Percentiles rank a stretch among this genome's conserved stretches.
Evolutionary conservation across 2,888 invertebrate genomes (phyloP).

Genomic region (Drosophila subquinaria): DNA sequence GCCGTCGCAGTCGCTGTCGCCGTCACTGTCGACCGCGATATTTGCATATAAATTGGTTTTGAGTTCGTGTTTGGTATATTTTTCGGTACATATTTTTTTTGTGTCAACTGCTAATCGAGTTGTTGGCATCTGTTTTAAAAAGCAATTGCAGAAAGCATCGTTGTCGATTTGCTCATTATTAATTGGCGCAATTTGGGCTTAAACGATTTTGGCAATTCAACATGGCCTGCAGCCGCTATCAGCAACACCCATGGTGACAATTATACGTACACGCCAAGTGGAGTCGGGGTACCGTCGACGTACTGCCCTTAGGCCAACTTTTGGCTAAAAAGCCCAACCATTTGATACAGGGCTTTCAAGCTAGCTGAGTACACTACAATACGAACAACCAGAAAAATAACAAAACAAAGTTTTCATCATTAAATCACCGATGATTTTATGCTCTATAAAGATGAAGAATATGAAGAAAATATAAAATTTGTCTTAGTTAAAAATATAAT

Average conservation of each 20-base stretch:
- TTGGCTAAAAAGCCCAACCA: slow-evolving; percentile 56
- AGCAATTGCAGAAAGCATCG: slow-evolving; percentile 52
- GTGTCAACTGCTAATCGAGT: slow-evolving; percentile 67
- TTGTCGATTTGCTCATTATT: slow-evolving; percentile 59
- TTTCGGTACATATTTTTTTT: slow-evolving; percentile 31
- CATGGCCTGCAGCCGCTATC: slow-evolving; percentile 45
- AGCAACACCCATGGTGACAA: slow-evolving; percentile 83
- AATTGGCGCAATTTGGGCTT: slow-evolving; percentile 75
- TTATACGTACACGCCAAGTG: slow-evolving; percentile 65
- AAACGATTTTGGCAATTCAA: slow-evolving; percentile 73
- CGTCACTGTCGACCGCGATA: slow-evolving; percentile 50
- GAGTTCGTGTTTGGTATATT: slow-evolving; percentile 51
- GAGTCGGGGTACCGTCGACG: not conserved
- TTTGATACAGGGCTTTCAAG: slow-evolving; percentile 43
- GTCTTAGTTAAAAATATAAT: no score
- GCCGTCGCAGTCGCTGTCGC: slow-evolving; percentile 8
- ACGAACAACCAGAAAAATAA: slow-evolving; percentile 18
- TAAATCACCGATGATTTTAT: slow-evolving; percentile 2
- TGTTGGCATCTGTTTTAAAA: slow-evolving; percentile 70
- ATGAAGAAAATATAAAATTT: not conserved
- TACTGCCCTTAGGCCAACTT: slow-evolving; percentile 53
- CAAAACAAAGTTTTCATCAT: slow-evolving; percentile 7
- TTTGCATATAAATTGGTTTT: slow-evolving; percentile 84
- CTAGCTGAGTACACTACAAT: not conserved
- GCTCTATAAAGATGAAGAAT: not conserved